phyloP scores from a whole-genome alignment of 2,797 vertebrate genomes.

The Schizopygopsis pylzovi region DNA sequence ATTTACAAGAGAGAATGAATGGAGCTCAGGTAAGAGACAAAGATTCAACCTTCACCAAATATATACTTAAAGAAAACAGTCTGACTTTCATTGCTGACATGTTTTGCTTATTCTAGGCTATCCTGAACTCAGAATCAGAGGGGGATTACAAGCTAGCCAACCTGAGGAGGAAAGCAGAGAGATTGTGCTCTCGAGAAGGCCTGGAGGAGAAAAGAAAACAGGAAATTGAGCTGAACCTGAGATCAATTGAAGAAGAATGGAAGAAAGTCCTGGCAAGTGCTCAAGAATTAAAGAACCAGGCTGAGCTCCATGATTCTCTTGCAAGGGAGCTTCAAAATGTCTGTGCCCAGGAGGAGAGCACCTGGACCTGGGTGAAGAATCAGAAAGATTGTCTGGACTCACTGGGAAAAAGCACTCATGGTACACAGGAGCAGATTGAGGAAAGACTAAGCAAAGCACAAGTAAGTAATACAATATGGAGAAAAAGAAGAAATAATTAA shows the following conservation, averaged over 20 bases:
- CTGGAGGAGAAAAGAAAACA: conserved; percentile 66
- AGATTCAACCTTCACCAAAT: not conserved
- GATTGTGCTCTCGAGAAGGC: conserved; percentile 65
- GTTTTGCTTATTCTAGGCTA: conserved; percentile 70
- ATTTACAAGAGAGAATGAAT: conserved; percentile 66
- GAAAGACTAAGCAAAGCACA: conserved; percentile 78
- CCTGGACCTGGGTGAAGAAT: conserved; percentile 77
- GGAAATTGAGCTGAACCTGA: conserved; percentile 64
- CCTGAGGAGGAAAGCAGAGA: conserved; percentile 67
- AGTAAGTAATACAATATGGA: conserved; percentile 69
- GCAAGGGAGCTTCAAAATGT: conserved; percentile 69
- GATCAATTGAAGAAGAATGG: conserved; percentile 69
- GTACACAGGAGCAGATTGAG: conserved; percentile 62
- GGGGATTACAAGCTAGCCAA: conserved; percentile 78
- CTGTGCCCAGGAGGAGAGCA: conserved; percentile 70
- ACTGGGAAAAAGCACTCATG: conserved; percentile 63
- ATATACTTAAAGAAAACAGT: not conserved
- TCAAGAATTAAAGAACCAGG: conserved; percentile 63
- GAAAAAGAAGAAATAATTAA: not conserved
- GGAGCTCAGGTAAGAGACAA: conserved; percentile 66
- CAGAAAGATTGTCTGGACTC: conserved; percentile 73
- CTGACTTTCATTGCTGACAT: conserved; percentile 2
- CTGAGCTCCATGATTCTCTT: conserved; percentile 64
- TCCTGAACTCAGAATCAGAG: conserved; percentile 76
- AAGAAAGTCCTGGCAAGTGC: conserved; percentile 59